Conservation (phyloP, 2,113 vertebrate species). For the Macrotis lagotis region DNA sequence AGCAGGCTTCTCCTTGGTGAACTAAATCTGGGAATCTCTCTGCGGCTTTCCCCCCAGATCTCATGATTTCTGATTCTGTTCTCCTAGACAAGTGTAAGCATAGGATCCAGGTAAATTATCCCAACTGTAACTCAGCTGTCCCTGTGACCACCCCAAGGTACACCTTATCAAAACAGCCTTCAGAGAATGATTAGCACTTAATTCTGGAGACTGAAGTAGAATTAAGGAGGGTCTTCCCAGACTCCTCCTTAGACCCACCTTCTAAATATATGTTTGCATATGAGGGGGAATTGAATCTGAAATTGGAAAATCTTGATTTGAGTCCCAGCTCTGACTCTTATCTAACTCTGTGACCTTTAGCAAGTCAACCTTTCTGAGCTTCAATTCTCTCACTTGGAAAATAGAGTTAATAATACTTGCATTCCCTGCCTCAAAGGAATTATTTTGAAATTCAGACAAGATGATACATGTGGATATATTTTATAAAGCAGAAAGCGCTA, state of each 20-base stretch:
- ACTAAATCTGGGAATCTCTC: background rate
- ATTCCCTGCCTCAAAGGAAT: background rate
- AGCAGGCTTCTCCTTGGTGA: background rate
- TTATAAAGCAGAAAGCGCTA: background rate
- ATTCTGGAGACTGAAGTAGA: background rate
- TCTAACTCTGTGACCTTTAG: background rate
- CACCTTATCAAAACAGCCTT: background rate
- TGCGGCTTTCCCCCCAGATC: background rate
- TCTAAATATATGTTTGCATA: background rate
- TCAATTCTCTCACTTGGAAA: background rate
- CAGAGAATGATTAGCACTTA: background rate
- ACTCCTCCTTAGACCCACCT: background rate
- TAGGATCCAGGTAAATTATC: background rate
- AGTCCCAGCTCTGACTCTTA: background rate
- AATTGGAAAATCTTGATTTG: background rate
- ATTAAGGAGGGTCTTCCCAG: background rate
- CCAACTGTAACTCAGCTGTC: background rate
- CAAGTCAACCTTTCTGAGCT: background rate
- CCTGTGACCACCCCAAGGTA: background rate
- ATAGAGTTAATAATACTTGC: background rate
- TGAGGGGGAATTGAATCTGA: background rate
- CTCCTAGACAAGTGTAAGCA: background rate
- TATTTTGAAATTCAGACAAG: background rate
- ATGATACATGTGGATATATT: background rate
- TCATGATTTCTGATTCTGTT: background rate